Percentiles rank a stretch among this genome's conserved stretches.
These are phyloP conservation scores for Andrena minutula DNA, from an alignment of 2,888 invertebrate genomes.

Conservation along the genomic window DNA sequence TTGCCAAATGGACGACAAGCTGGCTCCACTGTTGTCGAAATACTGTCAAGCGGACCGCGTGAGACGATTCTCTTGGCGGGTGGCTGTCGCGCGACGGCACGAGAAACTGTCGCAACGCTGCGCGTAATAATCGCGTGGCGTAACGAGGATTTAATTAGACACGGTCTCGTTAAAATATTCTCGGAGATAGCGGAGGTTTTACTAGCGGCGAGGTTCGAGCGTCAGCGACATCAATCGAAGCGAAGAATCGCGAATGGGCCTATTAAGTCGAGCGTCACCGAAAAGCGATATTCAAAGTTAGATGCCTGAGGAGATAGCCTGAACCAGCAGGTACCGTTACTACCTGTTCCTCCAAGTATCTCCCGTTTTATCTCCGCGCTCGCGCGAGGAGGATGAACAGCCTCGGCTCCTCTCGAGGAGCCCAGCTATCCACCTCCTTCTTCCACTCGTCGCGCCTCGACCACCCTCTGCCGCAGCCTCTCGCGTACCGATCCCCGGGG, in stretches of 20 bases:
- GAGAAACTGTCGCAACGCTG: conserved; percentile 33
- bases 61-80: conserved; percentile 47
- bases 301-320: conserved; percentile 40
- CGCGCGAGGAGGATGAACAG: conserved; percentile 12
- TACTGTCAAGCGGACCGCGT: not conserved
- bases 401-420: conserved; percentile 24
- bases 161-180: conserved; percentile 16
- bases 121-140: conserved; percentile 38
- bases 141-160: conserved; percentile 51
- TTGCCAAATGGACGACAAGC: not conserved
- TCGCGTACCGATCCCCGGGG: conserved; percentile 8
- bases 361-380: conserved; percentile 47
- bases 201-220: not conserved
- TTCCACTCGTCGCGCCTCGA: conserved; percentile 7
- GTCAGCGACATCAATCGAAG: not conserved
- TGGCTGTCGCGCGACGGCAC: conserved; percentile 18
- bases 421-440: conserved; percentile 26
- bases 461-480: conserved; percentile 22
- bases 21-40: not conserved
- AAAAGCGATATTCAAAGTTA: conserved; percentile 60
- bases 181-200: not conserved
- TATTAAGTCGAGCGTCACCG: conserved; percentile 46
- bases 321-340: conserved; percentile 74
- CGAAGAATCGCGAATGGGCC: not conserved
- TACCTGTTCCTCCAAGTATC: conserved; percentile 75